A percentile compares a stretch with the other conserved stretches of the same genome.
Evolutionary conservation across 2,797 vertebrate species (phyloP).

Genomic region (Zenarchopterus dispar): DNA sequence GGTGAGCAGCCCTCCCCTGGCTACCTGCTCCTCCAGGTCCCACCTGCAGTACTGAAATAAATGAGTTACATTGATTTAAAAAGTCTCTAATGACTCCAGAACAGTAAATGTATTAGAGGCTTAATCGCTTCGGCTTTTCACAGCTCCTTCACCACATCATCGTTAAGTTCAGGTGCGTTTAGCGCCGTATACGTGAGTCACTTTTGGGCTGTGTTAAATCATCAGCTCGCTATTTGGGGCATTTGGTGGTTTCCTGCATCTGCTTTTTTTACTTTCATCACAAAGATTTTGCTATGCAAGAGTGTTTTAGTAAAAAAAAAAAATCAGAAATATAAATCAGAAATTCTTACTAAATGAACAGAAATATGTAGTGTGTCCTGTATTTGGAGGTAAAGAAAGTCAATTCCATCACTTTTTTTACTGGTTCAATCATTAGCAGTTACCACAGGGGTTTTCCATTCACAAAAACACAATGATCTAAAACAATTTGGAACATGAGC

Average conservation of each 20-base stretch:
- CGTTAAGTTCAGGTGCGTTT: conserved; percentile 31
- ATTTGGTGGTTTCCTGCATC: not conserved
- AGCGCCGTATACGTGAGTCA: not conserved
- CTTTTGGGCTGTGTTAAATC: conserved; percentile 21
- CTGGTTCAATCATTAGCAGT: no score
- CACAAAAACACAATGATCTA: no score
- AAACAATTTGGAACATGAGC: no score
- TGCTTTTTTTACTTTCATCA: not conserved
- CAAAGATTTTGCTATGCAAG: not conserved
- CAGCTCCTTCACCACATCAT: conserved; percentile 16
- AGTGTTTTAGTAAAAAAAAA: no score
- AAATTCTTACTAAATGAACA: no score
- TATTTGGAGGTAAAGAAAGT: no score
- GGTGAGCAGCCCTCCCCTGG: conserved; percentile 16
- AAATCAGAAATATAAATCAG: no score
- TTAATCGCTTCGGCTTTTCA: conserved; percentile 44
- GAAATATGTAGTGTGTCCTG: no score
- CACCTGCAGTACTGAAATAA: conserved; percentile 63
- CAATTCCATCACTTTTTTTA: no score
- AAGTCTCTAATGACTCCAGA: conserved; percentile 59
- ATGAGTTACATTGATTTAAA: conserved; percentile 72
- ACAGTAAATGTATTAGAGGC: conserved; percentile 60
- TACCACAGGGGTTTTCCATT: no score
- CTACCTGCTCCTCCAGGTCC: conserved; percentile 51
- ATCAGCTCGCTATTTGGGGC: conserved; percentile 12